Conservation (phyloP, 2,113 vertebrate genomes). For the Sminthopsis crassicaudata region DNA sequence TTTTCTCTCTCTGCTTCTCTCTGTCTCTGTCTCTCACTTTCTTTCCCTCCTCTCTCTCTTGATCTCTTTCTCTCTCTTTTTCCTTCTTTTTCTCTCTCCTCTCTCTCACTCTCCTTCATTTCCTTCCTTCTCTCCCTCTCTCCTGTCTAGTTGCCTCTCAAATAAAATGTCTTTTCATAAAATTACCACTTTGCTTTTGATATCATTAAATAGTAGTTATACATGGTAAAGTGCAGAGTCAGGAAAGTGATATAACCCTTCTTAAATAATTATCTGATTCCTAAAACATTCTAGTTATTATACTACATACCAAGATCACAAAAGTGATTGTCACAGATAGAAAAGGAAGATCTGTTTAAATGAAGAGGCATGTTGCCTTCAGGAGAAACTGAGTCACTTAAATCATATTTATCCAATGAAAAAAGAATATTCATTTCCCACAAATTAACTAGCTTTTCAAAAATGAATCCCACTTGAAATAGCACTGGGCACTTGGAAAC, state of each 20-base stretch:
- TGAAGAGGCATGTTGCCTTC: background rate
- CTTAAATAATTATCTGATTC: background rate
- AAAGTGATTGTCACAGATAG: background rate
- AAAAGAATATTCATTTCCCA: background rate
- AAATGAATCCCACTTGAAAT: background rate
- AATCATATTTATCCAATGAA: background rate
- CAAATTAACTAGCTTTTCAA: background rate
- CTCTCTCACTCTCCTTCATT: too few species aligned
- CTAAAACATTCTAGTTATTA: background rate
- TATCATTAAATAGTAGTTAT: background rate
- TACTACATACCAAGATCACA: background rate
- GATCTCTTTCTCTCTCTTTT: too few species aligned
- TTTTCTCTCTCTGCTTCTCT: too few species aligned
- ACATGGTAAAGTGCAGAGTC: background rate
- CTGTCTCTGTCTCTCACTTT: accelerated
- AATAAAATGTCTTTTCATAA: background rate
- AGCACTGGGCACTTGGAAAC: background rate
- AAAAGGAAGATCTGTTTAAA: background rate
- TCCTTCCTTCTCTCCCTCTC: too few species aligned
- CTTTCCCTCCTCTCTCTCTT: accelerated
- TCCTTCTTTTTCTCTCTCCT: too few species aligned
- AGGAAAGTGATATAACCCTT: background rate
- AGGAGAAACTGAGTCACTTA: background rate
- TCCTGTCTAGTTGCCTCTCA: background rate
- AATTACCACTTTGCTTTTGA: background rate